Percentiles rank a stretch among this genome's conserved stretches.
phyloP scores from a whole-genome alignment of 2,113 vertebrate genomes.

The Aegithalos caudatus region DNA sequence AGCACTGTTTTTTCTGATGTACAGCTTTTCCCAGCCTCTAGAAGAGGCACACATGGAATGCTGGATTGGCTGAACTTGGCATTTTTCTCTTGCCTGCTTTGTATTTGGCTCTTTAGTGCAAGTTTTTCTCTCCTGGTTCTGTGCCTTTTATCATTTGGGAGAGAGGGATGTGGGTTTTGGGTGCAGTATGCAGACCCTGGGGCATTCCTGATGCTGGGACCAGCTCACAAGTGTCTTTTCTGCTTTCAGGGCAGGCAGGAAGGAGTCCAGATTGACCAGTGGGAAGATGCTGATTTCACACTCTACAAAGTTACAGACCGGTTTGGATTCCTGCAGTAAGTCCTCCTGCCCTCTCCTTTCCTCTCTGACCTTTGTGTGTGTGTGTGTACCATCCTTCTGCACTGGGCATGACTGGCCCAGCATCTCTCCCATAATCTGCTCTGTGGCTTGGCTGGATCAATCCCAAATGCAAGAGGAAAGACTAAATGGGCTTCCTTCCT shows the following conservation, averaged over 20 bases:
- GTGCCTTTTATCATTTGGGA: not conserved
- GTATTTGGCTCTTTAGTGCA: not conserved
- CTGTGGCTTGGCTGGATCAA: not conserved
- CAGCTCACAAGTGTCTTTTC: not conserved
- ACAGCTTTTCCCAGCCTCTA: not conserved
- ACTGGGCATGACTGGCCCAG: not conserved
- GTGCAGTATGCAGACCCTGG: not conserved
- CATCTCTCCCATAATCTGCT: not conserved
- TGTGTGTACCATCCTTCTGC: not conserved
- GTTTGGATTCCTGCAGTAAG: slow-evolving; percentile 89
- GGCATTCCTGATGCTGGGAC: not conserved
- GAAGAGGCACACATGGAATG: not conserved
- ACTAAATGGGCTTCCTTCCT: not conserved
- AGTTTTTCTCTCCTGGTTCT: not conserved
- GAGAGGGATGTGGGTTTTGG: not conserved
- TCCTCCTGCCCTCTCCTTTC: not conserved
- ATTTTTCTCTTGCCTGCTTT: not conserved
- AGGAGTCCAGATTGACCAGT: slow-evolving; percentile 80
- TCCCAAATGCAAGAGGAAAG: not conserved
- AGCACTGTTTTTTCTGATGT: not conserved
- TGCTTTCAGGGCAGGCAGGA: slow-evolving; percentile 80
- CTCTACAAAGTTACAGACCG: slow-evolving; percentile 88
- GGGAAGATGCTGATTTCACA: slow-evolving; percentile 86
- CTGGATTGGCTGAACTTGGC: not conserved
- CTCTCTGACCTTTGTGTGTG: fast-evolving